phyloP scores from a whole-genome alignment of 2,888 invertebrate species.

The Tridacna crocea region DNA sequence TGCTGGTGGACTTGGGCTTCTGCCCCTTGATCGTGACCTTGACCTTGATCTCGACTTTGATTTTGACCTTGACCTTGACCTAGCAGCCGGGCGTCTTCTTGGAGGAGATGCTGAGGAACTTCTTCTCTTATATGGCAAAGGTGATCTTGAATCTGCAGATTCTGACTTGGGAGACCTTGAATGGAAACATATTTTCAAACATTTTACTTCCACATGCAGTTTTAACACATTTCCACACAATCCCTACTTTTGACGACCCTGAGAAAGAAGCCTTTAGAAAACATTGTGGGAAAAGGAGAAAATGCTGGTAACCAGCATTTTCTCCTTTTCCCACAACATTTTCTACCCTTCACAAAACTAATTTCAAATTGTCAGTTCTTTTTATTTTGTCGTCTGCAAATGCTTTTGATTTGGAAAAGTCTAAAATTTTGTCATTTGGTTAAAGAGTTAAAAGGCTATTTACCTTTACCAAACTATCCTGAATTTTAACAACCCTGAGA shows the following conservation, averaged over 20 bases:
- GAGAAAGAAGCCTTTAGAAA: not conserved
- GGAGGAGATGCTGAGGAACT: slow-evolving; percentile 65
- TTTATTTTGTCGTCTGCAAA: too few species aligned
- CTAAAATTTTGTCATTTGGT: too few species aligned
- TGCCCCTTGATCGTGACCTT: slow-evolving; percentile 66
- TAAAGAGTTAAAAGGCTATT: too few species aligned
- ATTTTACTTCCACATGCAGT: not conserved
- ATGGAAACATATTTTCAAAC: not conserved
- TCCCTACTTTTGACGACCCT: not conserved
- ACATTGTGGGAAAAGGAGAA: not conserved
- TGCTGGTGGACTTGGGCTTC: slow-evolving; percentile 89
- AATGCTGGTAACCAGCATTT: not conserved
- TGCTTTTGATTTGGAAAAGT: too few species aligned
- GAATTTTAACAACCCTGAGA: too few species aligned
- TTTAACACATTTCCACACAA: not conserved
- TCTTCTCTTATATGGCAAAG: slow-evolving; percentile 75
- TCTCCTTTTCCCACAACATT: too few species aligned
- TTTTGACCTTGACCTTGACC: slow-evolving; percentile 24
- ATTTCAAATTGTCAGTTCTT: too few species aligned
- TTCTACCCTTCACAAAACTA: too few species aligned
- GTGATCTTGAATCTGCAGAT: slow-evolving; percentile 66
- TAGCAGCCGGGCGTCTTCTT: slow-evolving; percentile 63
- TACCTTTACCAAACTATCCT: too few species aligned
- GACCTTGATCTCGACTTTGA: slow-evolving; percentile 20
- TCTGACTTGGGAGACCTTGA: not conserved